Evolutionary conservation across 1,140 invertebrate species (phyloP), one percentile per base, ranked within the genome.

Genomic region (Hylaeus volcanicus): DNA sequence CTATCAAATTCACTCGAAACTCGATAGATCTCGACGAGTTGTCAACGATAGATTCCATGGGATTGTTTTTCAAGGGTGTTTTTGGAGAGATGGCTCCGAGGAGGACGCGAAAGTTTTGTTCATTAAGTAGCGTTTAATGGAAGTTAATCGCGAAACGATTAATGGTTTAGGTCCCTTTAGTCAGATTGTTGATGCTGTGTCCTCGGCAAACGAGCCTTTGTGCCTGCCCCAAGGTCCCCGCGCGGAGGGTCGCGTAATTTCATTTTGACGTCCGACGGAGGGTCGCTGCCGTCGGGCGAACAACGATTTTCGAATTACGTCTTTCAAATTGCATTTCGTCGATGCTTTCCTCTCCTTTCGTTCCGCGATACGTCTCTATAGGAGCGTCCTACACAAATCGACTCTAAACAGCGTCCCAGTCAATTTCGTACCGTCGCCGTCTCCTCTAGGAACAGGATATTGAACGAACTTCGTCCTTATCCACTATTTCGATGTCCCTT

Each of bases 241-340:
- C 74, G 84, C 75, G 86, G 89, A 93, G 92, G 93, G 92, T 93
- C 90, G 90, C 88, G 90, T 93, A 93, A 93, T 93, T 93, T 93
- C 92, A 93, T 93, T 93, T 93, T 87, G 90, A 91, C 90, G 89
- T 93, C 92, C 92, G 92, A 92, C 92, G 92, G 92, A 93, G 93
- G 92, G 93, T 93, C 89, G 92, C 88, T 90, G 90, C 91, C 91
- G 91, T 92, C 91, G 91, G 91, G 86, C 87, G 85, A 60, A 83
- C 79, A 86, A 88, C 91, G 92, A 93, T 93, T 93, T 93, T 93
- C 92, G 90, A 92, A 93, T 93, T 93, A 93, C 88, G 89, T 90
- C 91, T 93, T 91, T 92, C 88, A 93, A 93, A 92, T 93, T 89
- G 87, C 85, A 90, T 93, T 92, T 91, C 85, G 82, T 55, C 68